Base-by-base conservation (phyloP, 64 coral and sea anemone genomes). In the Acropora tenuis region DNA sequence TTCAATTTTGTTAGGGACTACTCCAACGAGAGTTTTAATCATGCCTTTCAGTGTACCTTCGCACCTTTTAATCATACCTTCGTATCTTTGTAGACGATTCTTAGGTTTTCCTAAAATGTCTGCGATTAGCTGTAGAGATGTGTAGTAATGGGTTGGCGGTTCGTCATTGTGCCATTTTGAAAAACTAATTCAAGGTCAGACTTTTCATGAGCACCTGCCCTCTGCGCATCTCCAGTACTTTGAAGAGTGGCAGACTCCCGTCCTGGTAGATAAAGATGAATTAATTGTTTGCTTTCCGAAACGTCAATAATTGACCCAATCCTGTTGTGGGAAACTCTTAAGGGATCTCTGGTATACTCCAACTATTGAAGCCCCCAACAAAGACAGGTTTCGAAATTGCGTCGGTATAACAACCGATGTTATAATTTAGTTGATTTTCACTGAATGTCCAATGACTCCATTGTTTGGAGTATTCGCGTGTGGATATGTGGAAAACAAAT, bases 241-340 rank as follows among this genome's bases (percentile, higher is more conserved):
- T 71, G 44, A 47, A 69, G 45, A 10, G 10, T 5, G 61, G 42
- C 65, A n/a, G 60, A 69, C 45, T 69, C n/a, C 46, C 49, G 6
- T 69, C 65, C 19, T 71, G 44, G 45, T 72, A 85, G 45, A 78
- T 15, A 78, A 84, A 47, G 40, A n/a, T 47, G 60, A 85, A 71
- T 85, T 47, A 85, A 85, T 85, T 85, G 82, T 85, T 85, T 85
- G 82, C 45, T 85, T 72, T 49, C 18, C 43, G 44, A 46, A 43
- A 85, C 30, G 43, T 71, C 65, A 71, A 85, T 18, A 85, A 71
- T 44, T 85, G 82, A 72, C 44, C 46, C 41, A 71, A 41, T 46
- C 50, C 60, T 49, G 44, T 49, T 85, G 40, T 85, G 75, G 49
- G 49, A 72, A 71, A 49, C 15, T 60, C 6, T 3, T n/a, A 47